Conservation (phyloP, 2,797 vertebrate genomes). For the Enteromius viviparus region DNA sequence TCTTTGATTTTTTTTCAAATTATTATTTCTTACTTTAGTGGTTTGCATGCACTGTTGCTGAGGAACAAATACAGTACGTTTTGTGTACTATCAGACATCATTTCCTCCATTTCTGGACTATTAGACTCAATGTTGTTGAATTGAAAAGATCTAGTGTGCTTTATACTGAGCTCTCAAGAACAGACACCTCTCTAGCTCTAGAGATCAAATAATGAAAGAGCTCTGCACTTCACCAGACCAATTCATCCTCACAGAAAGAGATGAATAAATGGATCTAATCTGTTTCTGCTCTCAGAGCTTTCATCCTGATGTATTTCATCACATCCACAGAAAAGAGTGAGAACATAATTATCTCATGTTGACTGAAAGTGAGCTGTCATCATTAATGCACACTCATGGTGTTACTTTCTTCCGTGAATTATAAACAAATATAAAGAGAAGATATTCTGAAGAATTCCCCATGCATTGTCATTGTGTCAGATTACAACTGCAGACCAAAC, state of each 20-base stretch:
- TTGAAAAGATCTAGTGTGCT: slow-evolving; percentile 27
- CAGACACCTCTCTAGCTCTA: slow-evolving; percentile 19
- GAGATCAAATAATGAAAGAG: slow-evolving; percentile 59
- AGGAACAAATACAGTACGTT: neutral
- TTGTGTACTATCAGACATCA: neutral
- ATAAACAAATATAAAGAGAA: neutral
- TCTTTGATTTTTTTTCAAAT: neutral
- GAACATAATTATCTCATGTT: slow-evolving; percentile 61
- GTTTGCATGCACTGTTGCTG: neutral
- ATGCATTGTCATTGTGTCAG: neutral
- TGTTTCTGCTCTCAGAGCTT: slow-evolving; percentile 58
- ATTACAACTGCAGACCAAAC: neutral
- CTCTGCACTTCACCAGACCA: slow-evolving; percentile 46
- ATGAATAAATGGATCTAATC: slow-evolving; percentile 53
- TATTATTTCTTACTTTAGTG: neutral
- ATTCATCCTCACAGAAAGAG: slow-evolving; percentile 56
- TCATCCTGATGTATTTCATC: slow-evolving; percentile 51
- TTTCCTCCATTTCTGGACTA: neutral
- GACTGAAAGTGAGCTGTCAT: slow-evolving; percentile 6
- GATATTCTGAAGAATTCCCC: neutral
- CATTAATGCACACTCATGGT: neutral
- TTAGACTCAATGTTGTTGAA: slow-evolving; percentile 9
- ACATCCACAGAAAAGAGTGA: slow-evolving; percentile 38
- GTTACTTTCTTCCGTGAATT: neutral
- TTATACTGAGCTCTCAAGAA: slow-evolving; percentile 27